Evolutionary conservation across 2,888 invertebrate species (phyloP).

Genomic region (Unio delphinus): DNA sequence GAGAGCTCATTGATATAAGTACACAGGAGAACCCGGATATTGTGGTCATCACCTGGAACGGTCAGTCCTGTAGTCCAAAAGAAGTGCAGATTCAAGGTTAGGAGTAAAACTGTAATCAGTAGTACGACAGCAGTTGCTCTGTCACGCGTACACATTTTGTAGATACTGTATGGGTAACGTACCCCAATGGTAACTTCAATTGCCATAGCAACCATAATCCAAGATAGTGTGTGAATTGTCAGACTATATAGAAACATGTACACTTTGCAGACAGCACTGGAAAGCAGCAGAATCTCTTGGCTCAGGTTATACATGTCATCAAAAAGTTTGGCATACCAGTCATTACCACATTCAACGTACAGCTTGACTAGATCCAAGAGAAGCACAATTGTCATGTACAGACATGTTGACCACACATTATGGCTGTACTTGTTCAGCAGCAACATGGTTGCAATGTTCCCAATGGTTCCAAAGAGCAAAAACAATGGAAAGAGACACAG

Average conservation of each 20-base stretch:
- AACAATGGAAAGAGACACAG: constrained; percentile 55
- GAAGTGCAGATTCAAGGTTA: constrained; percentile 66
- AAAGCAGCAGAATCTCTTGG: constrained; percentile 48
- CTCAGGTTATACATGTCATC: constrained; percentile 37
- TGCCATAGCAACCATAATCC: constrained; percentile 63
- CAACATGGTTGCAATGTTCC: constrained; percentile 47
- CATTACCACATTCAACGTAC: constrained; percentile 63
- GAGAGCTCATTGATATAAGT: constrained; percentile 55
- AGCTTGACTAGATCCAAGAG: constrained; percentile 61
- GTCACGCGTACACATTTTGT: constrained; percentile 62
- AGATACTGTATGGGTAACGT: constrained; percentile 52
- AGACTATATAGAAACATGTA: constrained; percentile 63
- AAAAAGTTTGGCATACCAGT: constrained; percentile 52
- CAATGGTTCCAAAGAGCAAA: constrained; percentile 58
- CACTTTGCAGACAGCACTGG: constrained; percentile 65
- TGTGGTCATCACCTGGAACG: constrained; percentile 34
- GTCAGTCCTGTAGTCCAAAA: constrained; percentile 68
- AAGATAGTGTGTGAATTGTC: constrained; percentile 56
- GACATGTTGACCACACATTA: constrained; percentile 65
- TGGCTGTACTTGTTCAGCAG: constrained; percentile 51
- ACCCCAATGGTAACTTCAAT: constrained; percentile 63
- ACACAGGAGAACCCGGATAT: constrained; percentile 27
- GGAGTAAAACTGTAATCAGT: constrained; percentile 63
- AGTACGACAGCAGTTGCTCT: constrained; percentile 60
- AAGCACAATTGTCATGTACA: constrained; percentile 60